Percentiles rank a stretch among this genome's conserved stretches.
Evolutionary conservation across 2,888 invertebrate genomes (phyloP).

Genomic region (Diaperis boleti): DNA sequence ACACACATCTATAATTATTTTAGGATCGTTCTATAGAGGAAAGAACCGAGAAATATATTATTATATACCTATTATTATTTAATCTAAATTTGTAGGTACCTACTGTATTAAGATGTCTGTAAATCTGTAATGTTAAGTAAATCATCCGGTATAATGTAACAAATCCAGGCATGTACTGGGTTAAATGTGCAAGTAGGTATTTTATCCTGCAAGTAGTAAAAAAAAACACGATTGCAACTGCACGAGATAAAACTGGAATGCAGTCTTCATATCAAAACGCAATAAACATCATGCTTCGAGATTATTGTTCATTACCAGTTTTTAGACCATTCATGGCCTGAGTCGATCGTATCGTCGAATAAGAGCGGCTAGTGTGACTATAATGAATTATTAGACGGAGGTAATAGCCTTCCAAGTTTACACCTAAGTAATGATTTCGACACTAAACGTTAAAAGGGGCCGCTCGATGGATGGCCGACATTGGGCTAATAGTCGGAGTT

Average conservation of each 20-base stretch:
- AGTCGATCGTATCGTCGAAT: slow-evolving; percentile 26
- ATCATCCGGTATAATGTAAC: too few relatives aligned
- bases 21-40: too few relatives aligned
- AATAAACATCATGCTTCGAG: slow-evolving; percentile 37
- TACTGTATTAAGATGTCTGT: too few relatives aligned
- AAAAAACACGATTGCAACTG: slow-evolving; percentile 12
- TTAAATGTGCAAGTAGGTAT: too few relatives aligned
- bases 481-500: slow-evolving; percentile 59
- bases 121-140: too few relatives aligned
- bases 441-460: slow-evolving; percentile 67
- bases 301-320: slow-evolving; percentile 35
- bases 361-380: slow-evolving; percentile 41
- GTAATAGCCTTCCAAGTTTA: slow-evolving; percentile 68
- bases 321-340: slow-evolving; percentile 12
- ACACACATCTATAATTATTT: too few relatives aligned
- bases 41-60: too few relatives aligned
- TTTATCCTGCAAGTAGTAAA: too few relatives aligned
- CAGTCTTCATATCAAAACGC: slow-evolving; percentile 29
- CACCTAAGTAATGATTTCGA: slow-evolving; percentile 70
- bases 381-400: slow-evolving; percentile 65
- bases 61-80: too few relatives aligned
- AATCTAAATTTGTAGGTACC: too few relatives aligned
- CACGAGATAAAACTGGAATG: slow-evolving; percentile 32
- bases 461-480: slow-evolving; percentile 61
- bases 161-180: too few relatives aligned